phyloP scores from a whole-genome alignment of 2,888 invertebrate species.

The Troides aeacus region DNA sequence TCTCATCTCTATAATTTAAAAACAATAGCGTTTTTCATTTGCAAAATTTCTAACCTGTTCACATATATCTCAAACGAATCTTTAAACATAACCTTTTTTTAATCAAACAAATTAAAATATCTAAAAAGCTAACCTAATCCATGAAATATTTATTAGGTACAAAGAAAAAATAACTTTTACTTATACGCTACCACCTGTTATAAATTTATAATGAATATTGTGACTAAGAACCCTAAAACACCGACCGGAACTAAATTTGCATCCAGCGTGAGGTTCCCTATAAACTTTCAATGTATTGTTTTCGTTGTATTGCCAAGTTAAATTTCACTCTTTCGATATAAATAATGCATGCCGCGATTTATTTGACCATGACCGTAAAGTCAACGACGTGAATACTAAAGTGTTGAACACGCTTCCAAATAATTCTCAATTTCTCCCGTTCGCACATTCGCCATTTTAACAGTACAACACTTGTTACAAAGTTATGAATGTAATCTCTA shows the following conservation, averaged over 20 bases:
- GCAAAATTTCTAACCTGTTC: too few species aligned
- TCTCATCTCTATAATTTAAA: too few species aligned
- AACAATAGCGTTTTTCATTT: too few species aligned
- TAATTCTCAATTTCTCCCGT: conserved; percentile 50
- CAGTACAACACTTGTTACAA: conserved; percentile 3
- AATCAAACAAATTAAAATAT: too few species aligned
- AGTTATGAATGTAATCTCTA: not conserved
- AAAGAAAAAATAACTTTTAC: too few species aligned
- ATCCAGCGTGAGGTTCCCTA: conserved; percentile 31
- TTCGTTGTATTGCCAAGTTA: conserved; percentile 43
- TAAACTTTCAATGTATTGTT: conserved; percentile 47
- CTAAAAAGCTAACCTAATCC: too few species aligned
- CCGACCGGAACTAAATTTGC: conserved; percentile 27
- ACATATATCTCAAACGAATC: too few species aligned
- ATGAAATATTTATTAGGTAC: too few species aligned
- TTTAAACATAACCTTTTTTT: too few species aligned
- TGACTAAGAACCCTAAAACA: not conserved
- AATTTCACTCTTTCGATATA: conserved; percentile 72
- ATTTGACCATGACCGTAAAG: conserved; percentile 59
- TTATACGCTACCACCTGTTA: too few species aligned
- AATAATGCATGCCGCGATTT: conserved; percentile 62
- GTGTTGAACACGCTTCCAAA: conserved; percentile 44
- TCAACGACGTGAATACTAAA: conserved; percentile 54
- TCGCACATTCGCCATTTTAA: conserved; percentile 41
- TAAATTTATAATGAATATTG: too few species aligned